Base-by-base conservation (phyloP, 2,888 invertebrate genomes). In the Acleris cristana region DNA sequence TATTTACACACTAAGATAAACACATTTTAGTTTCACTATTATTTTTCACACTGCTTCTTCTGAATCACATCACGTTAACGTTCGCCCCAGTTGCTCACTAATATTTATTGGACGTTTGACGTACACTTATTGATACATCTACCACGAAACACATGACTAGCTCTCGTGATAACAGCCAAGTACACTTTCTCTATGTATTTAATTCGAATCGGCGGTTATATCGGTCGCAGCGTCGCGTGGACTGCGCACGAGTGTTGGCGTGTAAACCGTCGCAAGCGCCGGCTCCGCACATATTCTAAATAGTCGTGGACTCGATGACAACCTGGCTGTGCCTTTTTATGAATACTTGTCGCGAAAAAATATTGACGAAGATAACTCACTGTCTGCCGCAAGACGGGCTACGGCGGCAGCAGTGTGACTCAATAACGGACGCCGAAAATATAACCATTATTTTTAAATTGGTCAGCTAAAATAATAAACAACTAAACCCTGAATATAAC, bases 121-220 rank as follows among this genome's bases (percentile, higher is more conserved):
- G 10, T 4, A 21, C 61, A 66, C 56, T 56, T 30, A 56, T 26
- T 34, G n/a, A 52, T 10, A 53, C 44, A 49, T 51, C 14, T 30
- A n/a, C 34, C 54, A 55, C 59, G 23, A n/a, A 55, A 64, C 59
- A 64, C 68, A 64, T 57, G 66, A 57, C 30, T 19, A 19, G 65
- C 69, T 64, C 73, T 69, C 69, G 72, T 71, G 69, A 72, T 70
- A 66, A 70, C 70, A 70, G 79, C 69, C 74, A 73, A 78, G 73
- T 79, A 81, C 78, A 86, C 80, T 87, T 86, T 84, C 79, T 77
- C 78, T 80, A 77, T 84, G 79, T 82, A 81, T 82, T 86, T 82
- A 84, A 85, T 81, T 84, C 86, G 80, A 79, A 86, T 86, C 83
- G 83, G 88, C 90, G 90, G 87, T 89, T 86, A 86, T 86, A 87